Evolutionary conservation across 2,113 vertebrate species (phyloP).

Genomic region (Elachura formosa): DNA sequence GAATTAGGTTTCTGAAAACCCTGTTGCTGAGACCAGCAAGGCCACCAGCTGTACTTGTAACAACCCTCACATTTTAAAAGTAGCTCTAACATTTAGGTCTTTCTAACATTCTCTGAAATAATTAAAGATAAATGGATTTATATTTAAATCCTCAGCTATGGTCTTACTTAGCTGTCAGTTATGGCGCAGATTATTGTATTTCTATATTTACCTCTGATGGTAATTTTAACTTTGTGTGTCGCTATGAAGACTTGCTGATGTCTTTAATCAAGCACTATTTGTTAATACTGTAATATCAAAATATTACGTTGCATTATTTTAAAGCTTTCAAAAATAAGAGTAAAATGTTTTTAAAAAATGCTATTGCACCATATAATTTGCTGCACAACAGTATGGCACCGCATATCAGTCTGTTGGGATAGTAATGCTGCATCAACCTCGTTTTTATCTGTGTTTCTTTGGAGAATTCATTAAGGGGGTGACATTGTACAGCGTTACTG

Average conservation of each 20-base stretch:
- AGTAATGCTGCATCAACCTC: not conserved
- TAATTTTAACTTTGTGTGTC: constrained; percentile 70
- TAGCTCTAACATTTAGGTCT: constrained; percentile 63
- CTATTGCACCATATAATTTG: constrained; percentile 60
- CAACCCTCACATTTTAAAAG: constrained; percentile 59
- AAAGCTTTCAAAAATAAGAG: constrained; percentile 67
- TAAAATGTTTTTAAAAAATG: constrained; percentile 54
- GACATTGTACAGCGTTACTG: not conserved
- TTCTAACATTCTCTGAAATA: constrained; percentile 70
- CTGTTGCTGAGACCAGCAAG: constrained; percentile 44
- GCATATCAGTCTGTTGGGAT: constrained; percentile 24
- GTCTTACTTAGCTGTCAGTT: constrained; percentile 66
- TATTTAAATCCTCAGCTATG: constrained; percentile 69
- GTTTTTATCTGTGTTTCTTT: constrained; percentile 41
- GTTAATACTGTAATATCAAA: constrained; percentile 73
- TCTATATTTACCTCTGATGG: constrained; percentile 67
- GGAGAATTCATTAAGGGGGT: not conserved
- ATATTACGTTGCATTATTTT: constrained; percentile 66
- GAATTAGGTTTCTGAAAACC: constrained; percentile 45
- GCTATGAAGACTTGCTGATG: constrained; percentile 62
- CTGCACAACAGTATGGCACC: constrained; percentile 41
- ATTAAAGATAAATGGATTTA: constrained; percentile 68
- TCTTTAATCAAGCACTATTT: constrained; percentile 73
- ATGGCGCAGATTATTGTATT: constrained; percentile 64
- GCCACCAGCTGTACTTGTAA: constrained; percentile 61